Evolutionary conservation across 2,797 vertebrate species (phyloP), one percentile per base, ranked within the genome.

Genomic region (Takifugu ocellatus): DNA sequence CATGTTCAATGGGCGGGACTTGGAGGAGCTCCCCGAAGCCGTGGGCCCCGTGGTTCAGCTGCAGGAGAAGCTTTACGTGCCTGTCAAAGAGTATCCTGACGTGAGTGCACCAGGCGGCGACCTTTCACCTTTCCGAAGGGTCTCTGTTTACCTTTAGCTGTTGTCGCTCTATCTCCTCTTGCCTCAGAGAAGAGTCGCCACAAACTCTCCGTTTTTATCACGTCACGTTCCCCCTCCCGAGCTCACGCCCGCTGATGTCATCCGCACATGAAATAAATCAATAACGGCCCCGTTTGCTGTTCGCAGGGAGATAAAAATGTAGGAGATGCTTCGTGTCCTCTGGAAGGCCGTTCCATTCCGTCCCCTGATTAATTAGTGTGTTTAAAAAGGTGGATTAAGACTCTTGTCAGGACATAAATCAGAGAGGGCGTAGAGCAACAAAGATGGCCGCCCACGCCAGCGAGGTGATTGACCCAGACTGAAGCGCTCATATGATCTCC

Each of bases 31-130:
- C 65, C 97, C 97, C 1, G 97, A 99, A 57, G 95, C 94, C 17
- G 90, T 95, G 79, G 97, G 97, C 72, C 95, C 97, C 49, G 92
- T 96, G 84, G 96, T 98, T 70, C 96, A 98, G 86, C 92, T 99
- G 83, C 97, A 99, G 90, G 96, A 99, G 90, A 99, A 99, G 88
- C 97, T 99, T 81, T 99, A 95, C 72, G 96, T 99, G 90, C 97
- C 97, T 78, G 96, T 98, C 80, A 98, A 99, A 92, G 97, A 99
- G 90, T 99, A 93, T 83, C 97, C 97, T 54, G 97, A 99, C 70
- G 97, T 99, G 91, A 98, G 96, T 89, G 75, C 26, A 43, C 59
- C 1, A 12, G 54, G 15, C 49, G 0, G 12, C 44, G 74, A 79
- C 69, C 78, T 82, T 73, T 76, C 72, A 68, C 72, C 82, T 92